Base-by-base conservation (phyloP, 2,113 vertebrate species). In the Illadopsis cleaveri region DNA sequence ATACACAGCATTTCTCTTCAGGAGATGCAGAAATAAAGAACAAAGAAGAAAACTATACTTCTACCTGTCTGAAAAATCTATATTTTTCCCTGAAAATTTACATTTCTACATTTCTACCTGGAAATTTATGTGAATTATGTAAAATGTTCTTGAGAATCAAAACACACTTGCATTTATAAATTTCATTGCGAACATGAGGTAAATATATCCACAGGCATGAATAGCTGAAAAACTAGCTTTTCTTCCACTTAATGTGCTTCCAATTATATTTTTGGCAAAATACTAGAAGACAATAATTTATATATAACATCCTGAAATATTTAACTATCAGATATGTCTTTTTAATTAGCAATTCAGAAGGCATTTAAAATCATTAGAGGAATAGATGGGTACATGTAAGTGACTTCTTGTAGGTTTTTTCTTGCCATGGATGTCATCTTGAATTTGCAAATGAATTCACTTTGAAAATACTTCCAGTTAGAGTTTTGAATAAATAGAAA, bases 181-280 rank as follows among this genome's bases (percentile, higher is more conserved):
- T 92, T 73, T 86, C 4, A n/a, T 91, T 23, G 45, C 45, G 82
- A 61, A n/a, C 47, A 30, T 76, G 77, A 86, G n/a, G 64, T 60
- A 89, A 93, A 91, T 70, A 80, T 81, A 88, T 82, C 47, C 65
- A 65, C 35, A 68, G 61, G 38, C 61, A 70, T 50, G 91, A 90
- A 89, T 37, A 88, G 37, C 45, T 90, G 78, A 72, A 81, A 82
- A 96, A 47, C 12, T 56, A 64, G 17, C 48, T 92, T 96, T 92
- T 88, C 27, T 75, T 24, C 33, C 17, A 9, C 7, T 20, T 66
- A 53, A 56, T 35, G 12, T 72, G 31, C 56, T 95, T 97, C 78
- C 71, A 95, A 64, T 90, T 95, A 58, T 50, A 80, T 23, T 94
- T 94, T 71, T 89, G 61, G 73, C 57, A 66, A 92, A 96, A 89